Evolutionary conservation across 37 sponge, comb jelly and placozoan genomes (phyloP).

Genomic region (Halichondria panicea): DNA sequence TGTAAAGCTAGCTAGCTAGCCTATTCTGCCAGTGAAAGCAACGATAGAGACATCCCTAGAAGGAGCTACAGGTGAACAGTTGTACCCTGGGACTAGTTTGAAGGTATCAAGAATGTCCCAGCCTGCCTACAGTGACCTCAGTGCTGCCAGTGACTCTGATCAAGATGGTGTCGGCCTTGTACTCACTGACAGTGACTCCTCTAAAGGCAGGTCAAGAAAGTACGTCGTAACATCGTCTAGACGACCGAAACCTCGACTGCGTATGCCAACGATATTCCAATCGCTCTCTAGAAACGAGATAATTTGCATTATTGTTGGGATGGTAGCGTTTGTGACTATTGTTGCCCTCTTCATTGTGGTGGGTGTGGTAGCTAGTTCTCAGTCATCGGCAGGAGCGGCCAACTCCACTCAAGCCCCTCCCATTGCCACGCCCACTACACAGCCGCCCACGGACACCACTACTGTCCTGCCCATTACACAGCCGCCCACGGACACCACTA

Average conservation of each 20-base stretch:
- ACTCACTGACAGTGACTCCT: not conserved
- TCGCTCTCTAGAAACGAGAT: conserved; percentile 28
- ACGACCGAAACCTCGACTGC: no score
- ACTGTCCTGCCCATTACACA: no score
- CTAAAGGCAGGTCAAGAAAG: not conserved
- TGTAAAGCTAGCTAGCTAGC: no score
- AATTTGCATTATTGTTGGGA: conserved; percentile 46
- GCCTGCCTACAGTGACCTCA: conserved; percentile 6
- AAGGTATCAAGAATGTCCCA: no score
- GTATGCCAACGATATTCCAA: no score
- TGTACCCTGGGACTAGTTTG: no score
- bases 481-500: no score
- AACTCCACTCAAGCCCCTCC: not conserved
- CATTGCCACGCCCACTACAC: not conserved
- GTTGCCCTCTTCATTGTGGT: conserved; percentile 33
- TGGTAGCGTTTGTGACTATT: conserved; percentile 13
- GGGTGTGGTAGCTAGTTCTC: conserved; percentile 1
- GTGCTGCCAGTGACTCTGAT: not conserved
- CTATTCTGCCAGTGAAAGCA: no score
- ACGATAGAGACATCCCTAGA: no score
- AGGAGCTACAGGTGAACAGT: no score
- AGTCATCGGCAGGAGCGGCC: not conserved
- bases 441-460: no score
- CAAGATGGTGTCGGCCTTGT: conserved; percentile 3
- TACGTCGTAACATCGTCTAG: not conserved